phyloP scores from a whole-genome alignment of 2,888 invertebrate genomes.

The Phyto melanocephala region DNA sequence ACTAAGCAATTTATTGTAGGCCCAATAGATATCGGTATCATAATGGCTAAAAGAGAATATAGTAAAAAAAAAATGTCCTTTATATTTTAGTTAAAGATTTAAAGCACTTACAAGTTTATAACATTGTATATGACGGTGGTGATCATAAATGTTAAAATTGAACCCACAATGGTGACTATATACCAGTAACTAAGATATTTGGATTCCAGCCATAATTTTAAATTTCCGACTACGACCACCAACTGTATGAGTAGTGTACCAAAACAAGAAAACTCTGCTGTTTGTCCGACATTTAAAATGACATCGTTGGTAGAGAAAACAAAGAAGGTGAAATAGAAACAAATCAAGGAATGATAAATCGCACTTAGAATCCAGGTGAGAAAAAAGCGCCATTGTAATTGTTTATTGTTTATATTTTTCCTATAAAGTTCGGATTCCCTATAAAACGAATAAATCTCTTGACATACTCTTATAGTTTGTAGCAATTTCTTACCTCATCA shows the following conservation, averaged over 20 bases:
- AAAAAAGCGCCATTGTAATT: slow-evolving; percentile 83
- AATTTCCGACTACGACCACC: slow-evolving; percentile 81
- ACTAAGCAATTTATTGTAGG: slow-evolving; percentile 82
- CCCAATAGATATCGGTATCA: slow-evolving; percentile 81
- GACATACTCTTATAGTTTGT: too few species aligned
- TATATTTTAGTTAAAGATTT: neutral
- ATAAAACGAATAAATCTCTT: too few species aligned
- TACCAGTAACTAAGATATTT: slow-evolving; percentile 82
- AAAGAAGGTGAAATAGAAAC: slow-evolving; percentile 81
- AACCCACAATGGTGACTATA: slow-evolving; percentile 80
- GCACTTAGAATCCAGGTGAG: slow-evolving; percentile 82
- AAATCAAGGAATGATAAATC: slow-evolving; percentile 83
- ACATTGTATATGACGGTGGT: slow-evolving; percentile 82
- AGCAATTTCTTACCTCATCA: slow-evolving; percentile 79
- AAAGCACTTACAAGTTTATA: slow-evolving; percentile 81
- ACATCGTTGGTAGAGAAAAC: slow-evolving; percentile 79
- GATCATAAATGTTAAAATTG: slow-evolving; percentile 81
- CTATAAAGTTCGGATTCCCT: slow-evolving; percentile 86
- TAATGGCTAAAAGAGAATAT: slow-evolving; percentile 74
- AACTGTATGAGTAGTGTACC: slow-evolving; percentile 82
- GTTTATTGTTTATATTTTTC: slow-evolving; percentile 82
- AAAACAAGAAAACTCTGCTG: slow-evolving; percentile 81
- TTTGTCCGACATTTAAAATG: slow-evolving; percentile 79
- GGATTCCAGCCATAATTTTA: slow-evolving; percentile 83
- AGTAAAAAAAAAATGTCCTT: neutral